phyloP scores from a whole-genome alignment of 2,888 invertebrate genomes.

The Chymomyza caudatula region DNA sequence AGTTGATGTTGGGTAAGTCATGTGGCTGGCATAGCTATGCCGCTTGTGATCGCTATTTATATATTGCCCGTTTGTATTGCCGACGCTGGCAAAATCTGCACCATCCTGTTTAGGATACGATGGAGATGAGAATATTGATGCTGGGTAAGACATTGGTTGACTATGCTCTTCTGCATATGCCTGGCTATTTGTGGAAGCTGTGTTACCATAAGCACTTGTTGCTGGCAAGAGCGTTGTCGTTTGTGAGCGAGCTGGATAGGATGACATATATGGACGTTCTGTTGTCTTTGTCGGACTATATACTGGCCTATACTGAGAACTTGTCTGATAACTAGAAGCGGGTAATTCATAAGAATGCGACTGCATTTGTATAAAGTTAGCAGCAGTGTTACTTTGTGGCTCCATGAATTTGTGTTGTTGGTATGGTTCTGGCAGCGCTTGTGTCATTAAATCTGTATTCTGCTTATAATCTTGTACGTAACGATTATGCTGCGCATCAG shows the following conservation, averaged over 20 bases:
- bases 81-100: too few species aligned
- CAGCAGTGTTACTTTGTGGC: not conserved
- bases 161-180: not conserved
- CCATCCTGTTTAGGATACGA: too few species aligned
- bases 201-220: not conserved
- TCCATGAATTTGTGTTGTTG: slow-evolving; percentile 35
- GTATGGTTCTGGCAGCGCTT: slow-evolving; percentile 44
- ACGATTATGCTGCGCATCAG: slow-evolving; percentile 35
- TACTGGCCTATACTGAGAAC: not conserved
- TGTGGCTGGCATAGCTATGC: too few species aligned
- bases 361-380: slow-evolving; percentile 50
- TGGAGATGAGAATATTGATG: too few species aligned
- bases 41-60: too few species aligned
- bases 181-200: not conserved
- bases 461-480: slow-evolving; percentile 30
- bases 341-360: slow-evolving; percentile 56
- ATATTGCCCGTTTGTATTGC: too few species aligned
- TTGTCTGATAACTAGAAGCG: slow-evolving; percentile 5
- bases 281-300: not conserved
- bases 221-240: not conserved
- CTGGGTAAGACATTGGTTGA: too few species aligned
- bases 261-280: not conserved
- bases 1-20: not conserved
- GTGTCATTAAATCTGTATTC: slow-evolving; percentile 35
- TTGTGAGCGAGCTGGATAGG: not conserved